Evolutionary conservation across 2,797 vertebrate genomes (phyloP).

Genomic region (Masticophis lateralis): DNA sequence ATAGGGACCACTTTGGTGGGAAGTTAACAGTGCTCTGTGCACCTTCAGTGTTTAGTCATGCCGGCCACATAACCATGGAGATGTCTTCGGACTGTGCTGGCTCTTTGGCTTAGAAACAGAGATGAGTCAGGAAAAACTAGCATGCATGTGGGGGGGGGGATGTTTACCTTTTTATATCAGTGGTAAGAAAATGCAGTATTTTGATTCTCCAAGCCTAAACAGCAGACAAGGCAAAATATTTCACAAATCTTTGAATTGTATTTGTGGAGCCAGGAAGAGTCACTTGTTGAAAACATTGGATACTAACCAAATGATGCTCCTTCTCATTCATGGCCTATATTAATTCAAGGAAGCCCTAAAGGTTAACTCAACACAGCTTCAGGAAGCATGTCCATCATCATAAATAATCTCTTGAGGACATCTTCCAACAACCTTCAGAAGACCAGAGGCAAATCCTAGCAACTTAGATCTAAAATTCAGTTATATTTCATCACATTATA

Average conservation of each 20-base stretch:
- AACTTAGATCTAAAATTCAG: rapidly evolving
- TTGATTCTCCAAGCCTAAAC: background rate
- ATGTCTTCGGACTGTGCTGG: no score
- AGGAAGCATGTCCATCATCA: background rate
- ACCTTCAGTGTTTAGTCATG: no score
- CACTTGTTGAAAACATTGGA: background rate
- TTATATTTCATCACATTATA: background rate
- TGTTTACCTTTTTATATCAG: no score
- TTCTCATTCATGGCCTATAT: background rate
- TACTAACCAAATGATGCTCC: background rate
- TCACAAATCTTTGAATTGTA: background rate
- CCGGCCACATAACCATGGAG: no score
- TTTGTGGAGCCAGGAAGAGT: background rate
- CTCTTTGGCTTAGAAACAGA: no score
- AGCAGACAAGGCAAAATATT: background rate
- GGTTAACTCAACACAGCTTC: background rate
- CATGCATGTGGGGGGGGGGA: no score
- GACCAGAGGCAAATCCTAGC: background rate
- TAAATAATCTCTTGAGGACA: background rate
- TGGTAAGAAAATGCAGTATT: background rate
- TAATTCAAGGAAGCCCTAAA: background rate
- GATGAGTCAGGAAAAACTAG: no score
- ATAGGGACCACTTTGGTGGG: no score
- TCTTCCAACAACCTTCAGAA: background rate
- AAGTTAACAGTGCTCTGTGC: no score